Evolutionary conservation across 2,113 vertebrate genomes (phyloP).

Genomic region (Cromileptes altivelis): DNA sequence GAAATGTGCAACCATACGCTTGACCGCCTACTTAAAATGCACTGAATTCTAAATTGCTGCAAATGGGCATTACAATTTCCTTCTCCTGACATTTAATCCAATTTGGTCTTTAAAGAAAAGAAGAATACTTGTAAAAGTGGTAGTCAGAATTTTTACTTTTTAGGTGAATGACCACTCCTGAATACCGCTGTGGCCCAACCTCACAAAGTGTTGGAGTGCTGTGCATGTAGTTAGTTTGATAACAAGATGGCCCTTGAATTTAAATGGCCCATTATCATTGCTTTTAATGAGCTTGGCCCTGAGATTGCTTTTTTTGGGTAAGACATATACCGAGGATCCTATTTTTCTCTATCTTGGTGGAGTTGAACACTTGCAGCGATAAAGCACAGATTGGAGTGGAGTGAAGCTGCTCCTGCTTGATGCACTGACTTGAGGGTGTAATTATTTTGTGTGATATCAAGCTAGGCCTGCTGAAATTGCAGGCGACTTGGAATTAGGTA

Average conservation of each 20-base stretch:
- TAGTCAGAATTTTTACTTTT: slow-evolving; percentile 37
- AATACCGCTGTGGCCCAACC: slow-evolving; percentile 55
- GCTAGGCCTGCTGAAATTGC: slow-evolving; percentile 75
- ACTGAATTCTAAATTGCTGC: slow-evolving; percentile 48
- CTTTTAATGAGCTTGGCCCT: slow-evolving; percentile 77
- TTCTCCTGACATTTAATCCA: slow-evolving; percentile 46
- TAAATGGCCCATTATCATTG: slow-evolving; percentile 80
- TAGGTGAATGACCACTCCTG: slow-evolving; percentile 53
- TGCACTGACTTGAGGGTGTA: slow-evolving; percentile 81
- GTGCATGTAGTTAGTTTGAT: slow-evolving; percentile 67
- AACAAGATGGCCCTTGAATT: slow-evolving; percentile 81
- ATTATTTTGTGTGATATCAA: slow-evolving; percentile 82
- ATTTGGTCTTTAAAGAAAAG: slow-evolving; percentile 54
- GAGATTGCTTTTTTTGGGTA: slow-evolving; percentile 55
- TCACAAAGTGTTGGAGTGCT: slow-evolving; percentile 39
- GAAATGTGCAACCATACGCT: slow-evolving; percentile 57
- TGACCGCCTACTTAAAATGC: slow-evolving; percentile 62
- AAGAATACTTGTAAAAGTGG: slow-evolving; percentile 16
- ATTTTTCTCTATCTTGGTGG: slow-evolving; percentile 66
- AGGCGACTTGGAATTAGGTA: slow-evolving; percentile 68
- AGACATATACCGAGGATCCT: slow-evolving; percentile 57
- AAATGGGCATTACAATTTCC: slow-evolving; percentile 45
- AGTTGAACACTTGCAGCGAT: slow-evolving; percentile 67
- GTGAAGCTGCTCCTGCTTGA: slow-evolving; percentile 61
- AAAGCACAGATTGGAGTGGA: slow-evolving; percentile 73